Base-by-base conservation (phyloP, 2,797 vertebrate species). In the Poecilia velifera region DNA sequence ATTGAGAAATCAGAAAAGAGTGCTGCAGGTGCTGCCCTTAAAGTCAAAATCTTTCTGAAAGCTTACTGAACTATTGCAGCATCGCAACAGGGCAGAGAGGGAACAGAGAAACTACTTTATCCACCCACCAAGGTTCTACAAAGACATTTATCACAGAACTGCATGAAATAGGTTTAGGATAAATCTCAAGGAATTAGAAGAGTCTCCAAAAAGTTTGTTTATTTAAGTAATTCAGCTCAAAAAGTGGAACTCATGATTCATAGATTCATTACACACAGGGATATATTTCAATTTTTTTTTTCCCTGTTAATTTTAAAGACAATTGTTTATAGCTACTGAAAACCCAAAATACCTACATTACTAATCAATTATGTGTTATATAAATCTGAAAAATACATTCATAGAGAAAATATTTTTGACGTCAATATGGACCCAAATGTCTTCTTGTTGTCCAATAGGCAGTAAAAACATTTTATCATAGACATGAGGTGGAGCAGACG, bases 21-120 rank as follows among this genome's bases (percentile, higher is more conserved):
- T 72, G 53, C 85, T 84, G 87, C 75, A 82, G 84, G 80, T 85
- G 75, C 74, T 41, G 20, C 77, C 82, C 51, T 73, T 76, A 36
- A 72, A 71, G 49, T 45, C 76, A 6, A 53, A 76, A 46, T 74
- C 71, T 80, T 14, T 80, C 53, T 79, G 77, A 80, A 57, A 66
- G 66, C 34, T 76, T 34, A 6, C 25, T 80, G 45, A 79, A 55
- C 41, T 76, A 47, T 47, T 76, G 18, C 71, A 55, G 81, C 70
- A 71, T 75, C 20, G 3, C 39, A 64, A 47, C 18, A 39, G 41
- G 72, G 84, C 53, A 47, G 59, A 22, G n/a, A 13, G 76, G 4
- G 49, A n/a, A 79, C 74, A 76, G 46, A 80, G n/a, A n/a, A 7
- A 41, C 4, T 41, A 28, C 10, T 59, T 22, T 72, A 78, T 22